Base-by-base conservation (phyloP, 2,888 invertebrate species). In the Pseudococcus longispinus region DNA sequence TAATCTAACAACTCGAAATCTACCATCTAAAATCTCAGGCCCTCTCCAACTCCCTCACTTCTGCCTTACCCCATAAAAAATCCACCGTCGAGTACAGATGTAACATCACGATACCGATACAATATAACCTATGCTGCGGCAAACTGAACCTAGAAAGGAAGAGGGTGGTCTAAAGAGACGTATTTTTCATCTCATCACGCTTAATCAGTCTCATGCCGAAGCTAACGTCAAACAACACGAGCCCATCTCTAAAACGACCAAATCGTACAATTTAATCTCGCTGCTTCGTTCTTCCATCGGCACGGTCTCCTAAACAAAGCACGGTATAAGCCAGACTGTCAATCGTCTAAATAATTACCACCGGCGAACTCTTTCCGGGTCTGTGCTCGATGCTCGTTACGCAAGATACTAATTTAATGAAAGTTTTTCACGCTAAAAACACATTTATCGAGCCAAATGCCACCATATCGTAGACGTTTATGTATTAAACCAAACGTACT, bases 341-440 rank as follows among this genome's bases (percentile, higher is more conserved):
- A 60, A 60, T 60, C 60, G 60, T 60, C 60, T 60, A 60, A 60
- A 60, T 60, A 60, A 60, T 60, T 60, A 60, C 60, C 60, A 23
- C 60, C 23, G 23, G 23, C 9, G 23, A 8, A 60, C 60, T 60
- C 23, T 60, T 60, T 60, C 60, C 60, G 60, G 60, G 23, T 60
- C 20, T 55, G 2, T 9, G 60, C 3, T 23, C 23, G 60, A 23
- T 13, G 23, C 51, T 51, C 51, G 46, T 55, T 60, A 23, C 60
- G 2, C 23, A 5, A 60, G 8, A 2, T 20, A 60, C 60, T 60
- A 60, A 60, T 60, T 60, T 60, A 60, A 60, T 23, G 60, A 60
- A 60, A 20, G 60, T 60, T 60, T 60, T 60, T 60, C 60, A 60
- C 60, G 60, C 60, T 23, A 60, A 60, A 23, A 23, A 60, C 23